Conservation (phyloP, 2,888 invertebrate species). For the Hoplodrina ambigua region DNA sequence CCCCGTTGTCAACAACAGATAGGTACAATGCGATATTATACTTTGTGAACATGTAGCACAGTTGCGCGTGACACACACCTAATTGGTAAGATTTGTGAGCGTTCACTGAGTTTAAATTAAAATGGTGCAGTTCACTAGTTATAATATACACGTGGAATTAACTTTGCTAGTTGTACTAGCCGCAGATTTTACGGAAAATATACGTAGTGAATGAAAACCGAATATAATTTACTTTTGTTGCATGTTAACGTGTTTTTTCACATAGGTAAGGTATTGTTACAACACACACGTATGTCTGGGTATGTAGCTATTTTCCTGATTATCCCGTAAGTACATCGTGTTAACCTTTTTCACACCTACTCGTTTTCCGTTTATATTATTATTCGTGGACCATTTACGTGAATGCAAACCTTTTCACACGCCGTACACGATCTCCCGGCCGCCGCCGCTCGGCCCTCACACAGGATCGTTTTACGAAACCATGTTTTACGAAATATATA, state of each 20-base stretch:
- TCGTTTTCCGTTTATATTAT: conserved; percentile 30
- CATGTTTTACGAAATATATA: background rate
- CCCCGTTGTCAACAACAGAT: conserved; percentile 37
- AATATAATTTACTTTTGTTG: conserved; percentile 13
- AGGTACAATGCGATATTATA: conserved; percentile 26
- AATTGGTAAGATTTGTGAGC: conserved; percentile 47
- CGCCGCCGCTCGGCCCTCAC: background rate
- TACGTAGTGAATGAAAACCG: background rate
- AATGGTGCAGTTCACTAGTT: background rate
- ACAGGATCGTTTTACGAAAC: conserved; percentile 16
- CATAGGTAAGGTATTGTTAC: background rate
- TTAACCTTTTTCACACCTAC: conserved; percentile 39
- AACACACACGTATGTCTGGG: background rate
- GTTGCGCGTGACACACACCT: conserved; percentile 37
- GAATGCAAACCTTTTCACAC: conserved; percentile 42
- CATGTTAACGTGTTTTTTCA: conserved; percentile 1
- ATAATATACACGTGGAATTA: background rate
- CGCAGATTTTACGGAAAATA: conserved; percentile 3
- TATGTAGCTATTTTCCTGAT: conserved; percentile 29
- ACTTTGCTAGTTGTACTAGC: background rate
- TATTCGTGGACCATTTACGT: conserved; percentile 33
- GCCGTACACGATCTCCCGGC: background rate
- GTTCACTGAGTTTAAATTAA: conserved; percentile 27
- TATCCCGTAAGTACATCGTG: conserved; percentile 8
- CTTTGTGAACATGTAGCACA: conserved; percentile 30